Conservation (phyloP, 1,140 invertebrate genomes). For the Nasonia longicornis region DNA sequence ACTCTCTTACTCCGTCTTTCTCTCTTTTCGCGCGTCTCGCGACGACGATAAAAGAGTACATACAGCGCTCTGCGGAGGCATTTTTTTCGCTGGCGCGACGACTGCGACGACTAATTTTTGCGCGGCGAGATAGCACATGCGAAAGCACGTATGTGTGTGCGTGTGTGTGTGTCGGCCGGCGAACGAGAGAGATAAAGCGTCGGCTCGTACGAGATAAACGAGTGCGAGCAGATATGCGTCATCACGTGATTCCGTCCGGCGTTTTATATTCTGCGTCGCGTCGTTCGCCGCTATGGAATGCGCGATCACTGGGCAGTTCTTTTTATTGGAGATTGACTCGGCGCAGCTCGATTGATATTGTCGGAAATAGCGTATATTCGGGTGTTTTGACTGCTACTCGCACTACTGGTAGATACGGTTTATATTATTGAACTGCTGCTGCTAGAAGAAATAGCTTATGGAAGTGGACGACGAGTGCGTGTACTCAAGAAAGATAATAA, state of each 20-base stretch:
- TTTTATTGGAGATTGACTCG: too few species aligned
- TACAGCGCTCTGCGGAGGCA: too few species aligned
- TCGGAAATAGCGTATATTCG: too few species aligned
- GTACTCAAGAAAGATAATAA: too few species aligned
- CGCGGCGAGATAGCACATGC: constrained; percentile 15
- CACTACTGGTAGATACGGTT: too few species aligned
- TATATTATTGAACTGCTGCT: too few species aligned
- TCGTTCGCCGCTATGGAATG: background rate
- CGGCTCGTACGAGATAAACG: constrained; percentile 23
- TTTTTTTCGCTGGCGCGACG: background rate
- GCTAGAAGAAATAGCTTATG: too few species aligned
- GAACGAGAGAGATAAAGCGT: constrained; percentile 3
- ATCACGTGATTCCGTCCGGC: constrained; percentile 11
- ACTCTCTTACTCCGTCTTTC: background rate
- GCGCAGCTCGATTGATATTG: too few species aligned
- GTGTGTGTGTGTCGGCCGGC: background rate
- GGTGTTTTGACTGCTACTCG: too few species aligned
- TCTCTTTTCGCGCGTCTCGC: background rate
- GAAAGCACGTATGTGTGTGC: background rate
- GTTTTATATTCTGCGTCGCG: background rate
- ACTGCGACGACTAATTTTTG: constrained; percentile 8
- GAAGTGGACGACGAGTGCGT: too few species aligned
- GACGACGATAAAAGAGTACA: background rate
- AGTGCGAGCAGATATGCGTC: constrained; percentile 9
- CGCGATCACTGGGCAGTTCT: too few species aligned